phyloP scores from a whole-genome alignment of 1,140 invertebrate species.

The Anoplophora glabripennis region DNA sequence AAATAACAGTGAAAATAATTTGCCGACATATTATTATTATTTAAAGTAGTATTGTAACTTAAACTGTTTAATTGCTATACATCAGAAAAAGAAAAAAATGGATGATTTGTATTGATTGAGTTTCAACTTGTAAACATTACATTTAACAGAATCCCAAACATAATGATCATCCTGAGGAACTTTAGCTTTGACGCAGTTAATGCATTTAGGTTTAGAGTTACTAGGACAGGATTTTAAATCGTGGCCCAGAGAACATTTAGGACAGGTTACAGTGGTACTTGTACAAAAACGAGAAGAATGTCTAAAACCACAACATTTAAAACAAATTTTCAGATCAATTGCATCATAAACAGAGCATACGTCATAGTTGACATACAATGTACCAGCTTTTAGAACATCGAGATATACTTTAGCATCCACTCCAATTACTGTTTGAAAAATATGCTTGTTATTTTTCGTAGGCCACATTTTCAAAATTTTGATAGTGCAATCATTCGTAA shows the following conservation, averaged over 20 bases:
- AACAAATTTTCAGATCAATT: not conserved
- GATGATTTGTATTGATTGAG: too few relatives aligned
- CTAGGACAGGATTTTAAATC: not conserved
- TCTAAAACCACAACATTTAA: not conserved
- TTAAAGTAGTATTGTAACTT: too few relatives aligned
- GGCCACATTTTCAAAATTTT: conserved; percentile 7
- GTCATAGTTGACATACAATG: conserved; percentile 6
- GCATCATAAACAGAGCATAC: not conserved
- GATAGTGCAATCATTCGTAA: not conserved
- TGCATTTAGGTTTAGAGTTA: not conserved
- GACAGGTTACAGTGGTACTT: not conserved
- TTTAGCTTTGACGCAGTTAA: not conserved
- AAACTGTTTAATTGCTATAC: too few relatives aligned
- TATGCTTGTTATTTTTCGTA: conserved; percentile 2
- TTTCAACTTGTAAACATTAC: too few relatives aligned
- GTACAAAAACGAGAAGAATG: not conserved
- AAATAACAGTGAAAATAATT: too few relatives aligned
- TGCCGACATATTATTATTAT: too few relatives aligned
- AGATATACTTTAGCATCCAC: conserved; percentile 4
- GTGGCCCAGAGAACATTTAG: not conserved
- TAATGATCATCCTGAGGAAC: too few relatives aligned
- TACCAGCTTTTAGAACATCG: not conserved
- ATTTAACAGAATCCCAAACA: too few relatives aligned
- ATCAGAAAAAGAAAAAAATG: too few relatives aligned
- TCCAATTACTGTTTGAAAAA: conserved; percentile 3